Percentiles rank a stretch among this genome's conserved stretches.
phyloP scores from a whole-genome alignment of 2,888 invertebrate species.

The Trissoscelio sp. region DNA sequence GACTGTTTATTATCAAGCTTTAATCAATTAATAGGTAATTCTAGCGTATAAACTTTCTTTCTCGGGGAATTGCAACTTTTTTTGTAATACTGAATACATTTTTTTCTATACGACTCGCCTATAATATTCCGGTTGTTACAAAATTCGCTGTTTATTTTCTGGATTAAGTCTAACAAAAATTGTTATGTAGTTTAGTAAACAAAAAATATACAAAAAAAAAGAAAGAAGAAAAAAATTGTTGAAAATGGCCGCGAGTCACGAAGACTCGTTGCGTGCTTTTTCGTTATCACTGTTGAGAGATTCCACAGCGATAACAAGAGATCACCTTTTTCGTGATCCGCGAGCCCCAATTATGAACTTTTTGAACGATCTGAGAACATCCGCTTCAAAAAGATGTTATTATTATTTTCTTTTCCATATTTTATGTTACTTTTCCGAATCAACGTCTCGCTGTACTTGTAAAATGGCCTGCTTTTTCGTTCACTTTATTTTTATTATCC shows the following conservation, averaged over 20 bases:
- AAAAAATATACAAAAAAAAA: constrained; percentile 36
- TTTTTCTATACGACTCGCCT: constrained; percentile 15
- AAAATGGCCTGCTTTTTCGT: constrained; percentile 77
- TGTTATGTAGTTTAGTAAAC: constrained; percentile 74
- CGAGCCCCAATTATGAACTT: constrained; percentile 66
- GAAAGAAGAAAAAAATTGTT: constrained; percentile 49
- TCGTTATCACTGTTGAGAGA: constrained; percentile 27
- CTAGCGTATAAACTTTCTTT: neutral
- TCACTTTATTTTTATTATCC: constrained; percentile 76
- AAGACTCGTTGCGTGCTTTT: constrained; percentile 52
- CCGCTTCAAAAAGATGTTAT: constrained; percentile 71
- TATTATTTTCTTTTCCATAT: constrained; percentile 69
- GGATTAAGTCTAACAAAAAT: constrained; percentile 73
- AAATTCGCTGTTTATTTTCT: constrained; percentile 73
- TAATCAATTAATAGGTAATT: neutral
- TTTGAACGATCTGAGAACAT: constrained; percentile 66
- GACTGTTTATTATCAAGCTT: neutral
- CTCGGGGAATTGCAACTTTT: neutral
- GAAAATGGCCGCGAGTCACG: constrained; percentile 61
- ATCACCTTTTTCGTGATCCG: constrained; percentile 64
- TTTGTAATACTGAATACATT: neutral
- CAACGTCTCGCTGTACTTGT: constrained; percentile 72
- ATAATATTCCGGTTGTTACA: constrained; percentile 74
- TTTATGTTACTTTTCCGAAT: constrained; percentile 73
- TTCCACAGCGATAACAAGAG: constrained; percentile 37